phyloP scores from a whole-genome alignment of 2,113 vertebrate genomes.

The Gambusia affinis region DNA sequence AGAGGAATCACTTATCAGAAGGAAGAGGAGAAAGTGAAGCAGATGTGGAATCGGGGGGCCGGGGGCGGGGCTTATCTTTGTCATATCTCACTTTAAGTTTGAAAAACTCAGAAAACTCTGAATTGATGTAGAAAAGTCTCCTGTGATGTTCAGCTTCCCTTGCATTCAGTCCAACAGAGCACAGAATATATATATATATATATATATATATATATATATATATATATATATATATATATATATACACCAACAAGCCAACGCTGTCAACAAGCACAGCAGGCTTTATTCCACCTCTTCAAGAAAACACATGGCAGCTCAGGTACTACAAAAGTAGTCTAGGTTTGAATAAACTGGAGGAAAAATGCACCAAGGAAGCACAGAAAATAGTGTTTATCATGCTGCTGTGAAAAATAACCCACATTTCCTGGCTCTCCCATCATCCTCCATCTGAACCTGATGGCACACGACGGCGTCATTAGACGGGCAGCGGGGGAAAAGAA shows the following conservation, averaged over 20 bases:
- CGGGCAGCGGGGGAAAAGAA: neutral
- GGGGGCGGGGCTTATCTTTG: constrained; percentile 26
- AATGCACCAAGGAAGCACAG: constrained; percentile 8
- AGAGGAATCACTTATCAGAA: constrained; percentile 37
- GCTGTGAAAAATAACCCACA: constrained; percentile 23
- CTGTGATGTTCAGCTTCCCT: constrained; percentile 13
- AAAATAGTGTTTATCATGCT: constrained; percentile 7
- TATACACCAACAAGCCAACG: constrained; percentile 53
- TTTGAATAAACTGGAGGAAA: constrained; percentile 12
- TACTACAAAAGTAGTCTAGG: constrained; percentile 38
- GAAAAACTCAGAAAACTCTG: constrained; percentile 24
- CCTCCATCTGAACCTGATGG: neutral
- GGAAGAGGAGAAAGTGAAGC: constrained; percentile 20
- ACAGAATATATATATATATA: constrained; percentile 43
- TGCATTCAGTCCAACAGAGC: constrained; percentile 20
- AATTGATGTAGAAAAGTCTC: constrained; percentile 45
- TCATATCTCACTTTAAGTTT: constrained; percentile 54
- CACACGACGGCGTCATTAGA: constrained; percentile 4
- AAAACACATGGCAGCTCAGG: constrained; percentile 36
- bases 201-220: neutral
- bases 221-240: neutral
- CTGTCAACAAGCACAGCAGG: constrained; percentile 60
- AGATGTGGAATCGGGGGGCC: constrained; percentile 12
- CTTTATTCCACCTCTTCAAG: constrained; percentile 53
- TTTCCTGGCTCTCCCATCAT: constrained; percentile 22